Base-by-base conservation (phyloP, 2,888 invertebrate genomes). In the Ormyrus nitidulus region DNA sequence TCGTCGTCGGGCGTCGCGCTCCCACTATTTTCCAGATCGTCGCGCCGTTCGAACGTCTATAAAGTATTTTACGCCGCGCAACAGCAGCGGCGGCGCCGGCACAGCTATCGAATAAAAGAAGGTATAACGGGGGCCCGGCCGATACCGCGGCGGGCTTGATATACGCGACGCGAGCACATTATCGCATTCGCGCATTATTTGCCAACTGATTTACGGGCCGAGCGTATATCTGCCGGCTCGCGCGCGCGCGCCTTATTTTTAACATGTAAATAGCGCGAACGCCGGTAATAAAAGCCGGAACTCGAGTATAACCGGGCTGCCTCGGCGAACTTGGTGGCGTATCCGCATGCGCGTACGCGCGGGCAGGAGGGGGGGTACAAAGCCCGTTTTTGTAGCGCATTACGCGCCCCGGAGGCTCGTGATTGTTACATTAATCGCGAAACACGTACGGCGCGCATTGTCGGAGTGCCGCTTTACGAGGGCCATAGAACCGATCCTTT, bases 101-200 rank as follows among this genome's bases (percentile, higher is more conserved):
- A 46, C 13, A 46, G 11, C 61, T 48, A 49, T 74, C 69, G 74
- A 68, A 74, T 69, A 69, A 74, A 72, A 74, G 69, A 56, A 58
- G 2, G 49, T 64, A 58, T 53, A 72, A 10, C 7, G 49, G 13
- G 49, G 13, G 58, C 10, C 51, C 51, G 19, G 51, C 6, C 5
- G 53, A 70, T 34, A 48, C 56, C 44, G n/a, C 48, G 19, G 48
- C 19, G 10, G 6, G 6, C 56, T 34, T 49, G 70, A 77, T 77
- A 70, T 77, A 77, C 62, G 56, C 56, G 64, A 34, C 54, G n/a
- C 44, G 61, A 56, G 58, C 70, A 44, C 74, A 79, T 79, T 79
- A 79, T 79, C 74, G 59, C 74, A 56, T 79, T 79, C 62, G 69
- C 69, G 75, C 79, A 64, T 79, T 79, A 75, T 79, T 79, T 75